Evolutionary conservation across 2,113 vertebrate species (phyloP).

Genomic region (Dicrurus megarhynchus): DNA sequence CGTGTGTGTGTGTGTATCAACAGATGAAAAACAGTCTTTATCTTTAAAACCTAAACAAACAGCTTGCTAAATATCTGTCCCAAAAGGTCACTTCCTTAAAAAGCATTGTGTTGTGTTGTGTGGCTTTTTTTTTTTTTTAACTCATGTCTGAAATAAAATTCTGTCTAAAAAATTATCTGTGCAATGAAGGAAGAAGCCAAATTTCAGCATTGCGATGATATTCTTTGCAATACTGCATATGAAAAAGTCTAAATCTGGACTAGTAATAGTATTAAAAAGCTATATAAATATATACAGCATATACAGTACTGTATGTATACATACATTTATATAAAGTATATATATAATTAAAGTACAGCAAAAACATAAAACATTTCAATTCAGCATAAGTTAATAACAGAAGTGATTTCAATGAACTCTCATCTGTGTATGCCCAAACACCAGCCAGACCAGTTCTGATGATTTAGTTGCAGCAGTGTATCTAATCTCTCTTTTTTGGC

Average conservation of each 20-base stretch:
- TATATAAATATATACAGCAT: conserved; percentile 72
- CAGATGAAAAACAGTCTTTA: not conserved
- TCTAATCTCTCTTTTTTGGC: not conserved
- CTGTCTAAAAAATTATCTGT: not conserved
- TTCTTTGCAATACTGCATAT: not conserved
- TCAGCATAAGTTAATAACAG: conserved; percentile 16
- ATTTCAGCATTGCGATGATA: not conserved
- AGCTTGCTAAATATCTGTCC: not conserved
- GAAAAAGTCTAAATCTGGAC: conserved; percentile 51
- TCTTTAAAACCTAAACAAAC: conserved; percentile 14
- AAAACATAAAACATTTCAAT: conserved; percentile 57
- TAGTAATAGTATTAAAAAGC: conserved; percentile 58
- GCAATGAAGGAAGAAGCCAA: not conserved
- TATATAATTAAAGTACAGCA: conserved; percentile 57
- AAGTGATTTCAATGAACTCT: conserved; percentile 12
- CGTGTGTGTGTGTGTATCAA: not conserved
- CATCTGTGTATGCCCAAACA: not conserved
- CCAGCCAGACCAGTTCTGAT: not conserved
- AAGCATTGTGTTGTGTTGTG: not conserved
- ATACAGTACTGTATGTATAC: conserved; percentile 59
- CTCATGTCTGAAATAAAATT: not conserved
- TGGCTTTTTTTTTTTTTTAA: not conserved
- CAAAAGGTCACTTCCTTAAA: conserved; percentile 37
- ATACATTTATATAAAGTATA: conserved; percentile 67
- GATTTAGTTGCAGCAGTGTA: not conserved